Evolutionary conservation across 2,888 invertebrate genomes (phyloP), one percentile per base, ranked within the genome.

Genomic region (Magallana nippona): DNA sequence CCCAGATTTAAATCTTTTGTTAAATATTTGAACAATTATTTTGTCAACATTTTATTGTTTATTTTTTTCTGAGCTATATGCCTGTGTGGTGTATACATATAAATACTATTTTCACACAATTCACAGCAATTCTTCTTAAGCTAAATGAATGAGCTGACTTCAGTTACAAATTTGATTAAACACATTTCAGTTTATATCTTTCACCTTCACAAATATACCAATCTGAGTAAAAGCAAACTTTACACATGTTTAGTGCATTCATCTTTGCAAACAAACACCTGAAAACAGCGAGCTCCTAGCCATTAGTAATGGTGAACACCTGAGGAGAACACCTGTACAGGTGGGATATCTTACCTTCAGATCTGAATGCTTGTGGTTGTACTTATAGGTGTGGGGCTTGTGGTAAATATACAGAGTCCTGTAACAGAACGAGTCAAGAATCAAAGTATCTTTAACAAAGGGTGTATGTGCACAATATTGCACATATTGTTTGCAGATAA

Each of bases 321-420:
- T 8, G 32, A 22, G 22, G 32, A 11, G 71, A 71, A 27, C 27
- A 71, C 71, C 71, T 71, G 32, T 11, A 15, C 71, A 71, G 71
- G 71, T 27, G 27, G 5, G n/a, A 22, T 27, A 17, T 44, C 82
- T 88, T 88, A 93, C 93, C 90, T 91, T 92, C 19, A 93, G 85
- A 82, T 94, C 94, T 8, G 92, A 91, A 82, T 91, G 88, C 79
- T 92, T 92, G 78, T 91, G 89, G 79, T 91, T 92, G 83, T 91
- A 90, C 13, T 89, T 90, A 84, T 94, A 94, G 11, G 93, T 93
- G 62, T 89, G 87, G 15, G 94, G 91, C 88, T 94, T 94, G 90
- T 94, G 94, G 87, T 91, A 94, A 80, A 94, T 92, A 85, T 92
- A 92, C 84, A 94, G 86, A 1, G 93, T 93, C 85, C 94, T 94